These are phyloP conservation scores for Cebidichthys violaceus DNA, from an alignment of 2,113 vertebrate genomes.

Conservation along the genomic window DNA sequence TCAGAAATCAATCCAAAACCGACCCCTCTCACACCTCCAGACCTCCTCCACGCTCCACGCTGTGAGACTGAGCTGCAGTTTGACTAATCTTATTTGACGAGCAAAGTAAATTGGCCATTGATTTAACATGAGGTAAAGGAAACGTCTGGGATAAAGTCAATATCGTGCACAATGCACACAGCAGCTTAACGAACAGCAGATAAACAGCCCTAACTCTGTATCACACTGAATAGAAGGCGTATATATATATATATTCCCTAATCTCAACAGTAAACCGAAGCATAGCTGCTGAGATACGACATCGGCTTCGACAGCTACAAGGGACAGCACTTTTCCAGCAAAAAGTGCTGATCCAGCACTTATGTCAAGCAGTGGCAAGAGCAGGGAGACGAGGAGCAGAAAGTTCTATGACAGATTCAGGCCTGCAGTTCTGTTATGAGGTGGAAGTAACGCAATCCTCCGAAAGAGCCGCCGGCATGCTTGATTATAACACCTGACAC, in stretches of 20 bases:
- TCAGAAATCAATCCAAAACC: not conserved
- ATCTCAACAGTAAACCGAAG: slow-evolving; percentile 16
- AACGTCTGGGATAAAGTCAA: slow-evolving; percentile 37
- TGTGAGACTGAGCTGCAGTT: slow-evolving; percentile 9
- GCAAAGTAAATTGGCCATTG: slow-evolving; percentile 33
- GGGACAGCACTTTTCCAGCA: slow-evolving; percentile 21
- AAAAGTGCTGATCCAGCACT: slow-evolving; percentile 63
- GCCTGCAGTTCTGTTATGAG: not conserved
- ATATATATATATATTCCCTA: slow-evolving; percentile 17
- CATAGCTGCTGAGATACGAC: slow-evolving; percentile 25
- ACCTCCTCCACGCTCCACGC: not conserved
- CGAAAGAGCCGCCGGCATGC: not conserved
- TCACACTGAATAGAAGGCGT: not conserved
- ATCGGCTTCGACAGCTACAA: slow-evolving; percentile 6
- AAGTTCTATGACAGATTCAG: slow-evolving; percentile 29
- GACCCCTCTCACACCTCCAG: not conserved
- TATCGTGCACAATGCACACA: slow-evolving; percentile 5
- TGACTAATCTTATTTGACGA: slow-evolving; percentile 17
- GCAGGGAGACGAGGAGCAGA: not conserved
- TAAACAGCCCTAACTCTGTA: not conserved
- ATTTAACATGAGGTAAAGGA: slow-evolving; percentile 42
- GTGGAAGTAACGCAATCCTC: slow-evolving; percentile 5
- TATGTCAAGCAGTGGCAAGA: slow-evolving; percentile 47
- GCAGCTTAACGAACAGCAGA: slow-evolving; percentile 35
- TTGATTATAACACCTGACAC: slow-evolving; percentile 28